Evolutionary conservation across 2,888 invertebrate genomes (phyloP).

Genomic region (Nysson spinosus): DNA sequence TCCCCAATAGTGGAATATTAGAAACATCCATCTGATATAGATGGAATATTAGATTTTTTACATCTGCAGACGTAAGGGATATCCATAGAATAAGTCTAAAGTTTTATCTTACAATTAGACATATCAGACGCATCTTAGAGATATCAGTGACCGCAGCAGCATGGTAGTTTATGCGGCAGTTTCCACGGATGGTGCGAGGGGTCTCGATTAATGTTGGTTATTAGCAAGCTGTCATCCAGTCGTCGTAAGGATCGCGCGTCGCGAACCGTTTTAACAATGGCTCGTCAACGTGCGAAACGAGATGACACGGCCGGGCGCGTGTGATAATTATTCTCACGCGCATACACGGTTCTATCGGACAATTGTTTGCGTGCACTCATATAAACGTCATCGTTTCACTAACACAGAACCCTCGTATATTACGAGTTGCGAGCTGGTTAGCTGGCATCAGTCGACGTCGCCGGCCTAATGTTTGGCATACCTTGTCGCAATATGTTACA

Average conservation of each 20-base stretch:
- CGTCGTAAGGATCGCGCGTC: slow-evolving; percentile 58
- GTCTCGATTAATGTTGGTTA: slow-evolving; percentile 57
- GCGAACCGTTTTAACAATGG: slow-evolving; percentile 59
- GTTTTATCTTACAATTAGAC: no score
- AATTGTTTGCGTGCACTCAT: slow-evolving; percentile 35
- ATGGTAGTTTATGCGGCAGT: neutral
- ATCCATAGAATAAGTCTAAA: no score
- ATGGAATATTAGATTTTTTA: no score
- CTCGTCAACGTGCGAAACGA: slow-evolving; percentile 68
- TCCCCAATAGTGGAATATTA: no score
- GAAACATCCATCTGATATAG: no score
- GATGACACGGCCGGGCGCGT: slow-evolving; percentile 69
- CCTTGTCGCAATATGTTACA: slow-evolving; percentile 76
- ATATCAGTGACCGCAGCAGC: neutral
- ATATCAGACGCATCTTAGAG: no score
- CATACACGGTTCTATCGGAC: slow-evolving; percentile 19
- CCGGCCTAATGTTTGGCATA: slow-evolving; percentile 74
- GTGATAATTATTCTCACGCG: slow-evolving; percentile 70
- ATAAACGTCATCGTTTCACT: slow-evolving; percentile 15
- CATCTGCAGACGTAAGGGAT: no score
- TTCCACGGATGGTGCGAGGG: slow-evolving; percentile 2
- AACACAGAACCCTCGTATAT: slow-evolving; percentile 8
- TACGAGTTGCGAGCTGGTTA: slow-evolving; percentile 59
- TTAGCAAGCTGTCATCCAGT: slow-evolving; percentile 60
- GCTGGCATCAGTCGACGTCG: slow-evolving; percentile 70